A percentile compares a stretch with the other conserved stretches of the same genome.
Conservation (phyloP, 2,113 vertebrate species). For the Craseonycteris thonglongyai region DNA sequence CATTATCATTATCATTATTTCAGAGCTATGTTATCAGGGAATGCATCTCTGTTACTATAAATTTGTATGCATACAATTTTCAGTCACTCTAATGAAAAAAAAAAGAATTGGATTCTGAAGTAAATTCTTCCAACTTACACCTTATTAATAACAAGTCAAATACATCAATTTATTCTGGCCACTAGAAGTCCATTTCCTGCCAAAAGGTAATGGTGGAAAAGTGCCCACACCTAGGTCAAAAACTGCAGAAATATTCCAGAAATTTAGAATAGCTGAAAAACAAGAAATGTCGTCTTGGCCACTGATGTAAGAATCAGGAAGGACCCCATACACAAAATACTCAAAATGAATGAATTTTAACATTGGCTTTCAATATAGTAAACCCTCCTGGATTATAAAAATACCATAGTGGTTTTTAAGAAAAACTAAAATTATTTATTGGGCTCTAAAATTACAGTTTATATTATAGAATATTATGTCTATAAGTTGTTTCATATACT, state of each 20-base stretch:
- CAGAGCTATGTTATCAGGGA: not conserved
- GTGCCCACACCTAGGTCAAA: not conserved
- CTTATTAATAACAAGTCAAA: slow-evolving; percentile 11
- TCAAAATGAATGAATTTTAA: not conserved
- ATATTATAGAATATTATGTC: not conserved
- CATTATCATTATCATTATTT: not conserved
- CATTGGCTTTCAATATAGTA: not conserved
- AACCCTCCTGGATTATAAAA: not conserved
- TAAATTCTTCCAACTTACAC: not conserved
- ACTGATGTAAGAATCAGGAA: not conserved
- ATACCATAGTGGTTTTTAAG: not conserved
- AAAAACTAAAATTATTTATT: not conserved
- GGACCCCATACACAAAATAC: not conserved
- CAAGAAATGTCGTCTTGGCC: not conserved
- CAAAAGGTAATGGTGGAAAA: not conserved
- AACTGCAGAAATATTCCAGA: not conserved
- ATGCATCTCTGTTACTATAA: not conserved
- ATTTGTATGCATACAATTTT: not conserved
- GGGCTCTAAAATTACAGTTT: not conserved
- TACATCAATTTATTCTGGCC: not conserved
- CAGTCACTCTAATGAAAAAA: not conserved
- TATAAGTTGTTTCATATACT: not conserved
- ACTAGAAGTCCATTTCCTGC: not conserved
- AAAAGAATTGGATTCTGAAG: not conserved
- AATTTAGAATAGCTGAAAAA: slow-evolving; percentile 3